Evolutionary conservation across 2,797 vertebrate species (phyloP).

Genomic region (Arrhamphus sclerolepis): DNA sequence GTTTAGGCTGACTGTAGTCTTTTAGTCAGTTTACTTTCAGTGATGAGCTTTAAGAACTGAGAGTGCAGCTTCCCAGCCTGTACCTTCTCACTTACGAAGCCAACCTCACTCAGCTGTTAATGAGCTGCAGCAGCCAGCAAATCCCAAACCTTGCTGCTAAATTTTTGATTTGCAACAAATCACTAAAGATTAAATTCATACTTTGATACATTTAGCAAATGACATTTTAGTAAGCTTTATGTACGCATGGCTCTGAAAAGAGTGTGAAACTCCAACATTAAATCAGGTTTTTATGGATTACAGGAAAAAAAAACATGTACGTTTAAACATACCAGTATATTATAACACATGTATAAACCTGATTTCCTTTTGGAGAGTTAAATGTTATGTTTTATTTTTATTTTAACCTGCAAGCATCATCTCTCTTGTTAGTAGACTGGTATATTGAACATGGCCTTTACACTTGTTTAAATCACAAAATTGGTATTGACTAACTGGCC

Average conservation of each 20-base stretch:
- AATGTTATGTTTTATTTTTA: conserved; percentile 35
- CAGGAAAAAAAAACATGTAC: neutral
- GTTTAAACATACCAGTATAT: no score
- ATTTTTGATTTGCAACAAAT: conserved; percentile 18
- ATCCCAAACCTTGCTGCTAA: conserved; percentile 14
- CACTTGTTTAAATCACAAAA: conserved; percentile 45
- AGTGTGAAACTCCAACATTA: conserved; percentile 60
- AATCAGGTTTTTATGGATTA: conserved; percentile 39
- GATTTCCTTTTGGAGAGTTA: conserved; percentile 58
- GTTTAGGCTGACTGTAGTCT: neutral
- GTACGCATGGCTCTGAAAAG: conserved; percentile 67
- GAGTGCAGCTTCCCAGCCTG: conserved; percentile 28
- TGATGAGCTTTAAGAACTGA: conserved; percentile 41
- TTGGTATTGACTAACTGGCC: conserved; percentile 24
- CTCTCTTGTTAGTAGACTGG: conserved; percentile 60
- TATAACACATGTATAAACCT: conserved; percentile 22
- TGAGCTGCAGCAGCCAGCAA: conserved; percentile 38
- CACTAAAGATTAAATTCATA: conserved; percentile 2
- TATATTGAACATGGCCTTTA: conserved; percentile 39
- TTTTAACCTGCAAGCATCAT: conserved; percentile 59
- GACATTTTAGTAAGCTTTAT: conserved; percentile 24
- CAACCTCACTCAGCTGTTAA: conserved; percentile 45
- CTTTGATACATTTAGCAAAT: conserved; percentile 13
- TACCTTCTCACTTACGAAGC: conserved; percentile 46
- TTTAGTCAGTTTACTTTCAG: conserved; percentile 2